Evolutionary conservation across 2,797 vertebrate species (phyloP).

Genomic region (Galago senegalensis): DNA sequence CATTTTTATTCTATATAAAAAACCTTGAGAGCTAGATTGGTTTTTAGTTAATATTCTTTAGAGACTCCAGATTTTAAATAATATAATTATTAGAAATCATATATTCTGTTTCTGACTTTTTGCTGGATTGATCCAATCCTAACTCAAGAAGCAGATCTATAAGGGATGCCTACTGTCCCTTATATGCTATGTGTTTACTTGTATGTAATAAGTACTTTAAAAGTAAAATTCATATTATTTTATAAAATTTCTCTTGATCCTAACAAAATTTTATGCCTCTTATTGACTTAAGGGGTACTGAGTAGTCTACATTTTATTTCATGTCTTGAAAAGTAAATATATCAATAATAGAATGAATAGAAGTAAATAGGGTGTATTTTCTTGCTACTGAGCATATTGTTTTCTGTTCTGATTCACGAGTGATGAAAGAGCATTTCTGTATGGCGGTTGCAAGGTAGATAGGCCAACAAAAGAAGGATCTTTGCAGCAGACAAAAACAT

Average conservation of each 20-base stretch:
- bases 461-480: background rate
- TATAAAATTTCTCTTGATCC: background rate
- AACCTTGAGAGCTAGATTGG: background rate
- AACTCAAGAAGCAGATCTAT: slow-evolving; percentile 3
- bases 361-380: background rate
- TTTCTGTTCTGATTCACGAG: background rate
- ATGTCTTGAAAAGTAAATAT: background rate
- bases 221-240: slow-evolving; percentile 33
- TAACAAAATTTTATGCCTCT: background rate
- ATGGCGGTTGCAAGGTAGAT: background rate
- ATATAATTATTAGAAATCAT: background rate
- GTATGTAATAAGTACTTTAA: background rate
- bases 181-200: background rate
- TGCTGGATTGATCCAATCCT: background rate
- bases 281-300: background rate
- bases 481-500: background rate
- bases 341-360: background rate
- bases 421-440: background rate
- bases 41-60: slow-evolving; percentile 3
- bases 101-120: slow-evolving; percentile 19
- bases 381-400: background rate
- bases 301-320: background rate
- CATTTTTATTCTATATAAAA: slow-evolving; percentile 13
- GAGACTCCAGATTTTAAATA: slow-evolving; percentile 1
- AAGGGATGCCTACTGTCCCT: background rate